phyloP scores from a whole-genome alignment of 2,113 vertebrate genomes.

The Lonchura striata region DNA sequence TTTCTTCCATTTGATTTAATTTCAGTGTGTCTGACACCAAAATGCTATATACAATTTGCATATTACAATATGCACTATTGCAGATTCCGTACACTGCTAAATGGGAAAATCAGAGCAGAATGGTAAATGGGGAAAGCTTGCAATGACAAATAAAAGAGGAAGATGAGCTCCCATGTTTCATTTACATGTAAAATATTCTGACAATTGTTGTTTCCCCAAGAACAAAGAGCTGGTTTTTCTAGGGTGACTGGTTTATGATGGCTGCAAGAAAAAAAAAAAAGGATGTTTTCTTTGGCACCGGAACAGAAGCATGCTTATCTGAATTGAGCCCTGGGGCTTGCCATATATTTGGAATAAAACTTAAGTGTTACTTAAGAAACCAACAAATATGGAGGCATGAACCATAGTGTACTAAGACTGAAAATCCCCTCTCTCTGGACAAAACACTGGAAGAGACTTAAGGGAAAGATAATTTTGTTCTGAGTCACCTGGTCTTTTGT shows the following conservation, averaged over 20 bases:
- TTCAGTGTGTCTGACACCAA: conserved; percentile 75
- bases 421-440: background rate
- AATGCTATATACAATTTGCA: conserved; percentile 74
- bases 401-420: background rate
- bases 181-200: conserved; percentile 68
- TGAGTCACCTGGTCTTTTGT: background rate
- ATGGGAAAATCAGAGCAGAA: conserved; percentile 63
- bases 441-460: background rate
- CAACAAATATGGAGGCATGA: conserved; percentile 26
- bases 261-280: conserved; percentile 24
- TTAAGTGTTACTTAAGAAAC: conserved; percentile 67
- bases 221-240: conserved; percentile 71
- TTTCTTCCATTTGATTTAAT: conserved; percentile 81
- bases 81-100: conserved; percentile 60
- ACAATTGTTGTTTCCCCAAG: conserved; percentile 61
- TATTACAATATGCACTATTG: conserved; percentile 74
- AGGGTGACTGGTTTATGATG: conserved; percentile 68
- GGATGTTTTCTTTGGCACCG: conserved; percentile 33
- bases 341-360: conserved; percentile 51
- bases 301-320: conserved; percentile 63
- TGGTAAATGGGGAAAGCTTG: conserved; percentile 65
- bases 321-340: conserved; percentile 65
- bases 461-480: background rate
- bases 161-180: conserved; percentile 63
- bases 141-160: conserved; percentile 60